Percentiles rank a stretch among this genome's conserved stretches.
Conservation (phyloP, 2,797 vertebrate genomes). For the Sebastes wilsoni region DNA sequence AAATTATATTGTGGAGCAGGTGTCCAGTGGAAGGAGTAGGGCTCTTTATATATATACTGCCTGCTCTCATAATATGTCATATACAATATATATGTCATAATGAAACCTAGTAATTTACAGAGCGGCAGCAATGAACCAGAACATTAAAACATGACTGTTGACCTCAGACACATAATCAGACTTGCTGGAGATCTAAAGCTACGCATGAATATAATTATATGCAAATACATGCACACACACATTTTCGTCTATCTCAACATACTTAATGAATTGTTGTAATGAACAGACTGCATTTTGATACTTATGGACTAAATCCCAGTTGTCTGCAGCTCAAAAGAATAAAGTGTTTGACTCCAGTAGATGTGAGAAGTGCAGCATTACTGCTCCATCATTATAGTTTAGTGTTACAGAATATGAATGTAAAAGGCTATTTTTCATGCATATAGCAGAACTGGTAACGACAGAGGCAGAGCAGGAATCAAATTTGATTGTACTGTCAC, state of each 20-base stretch:
- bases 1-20: slow-evolving; percentile 47
- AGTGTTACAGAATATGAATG: slow-evolving; percentile 30
- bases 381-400: slow-evolving; percentile 9
- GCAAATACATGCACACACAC: background rate
- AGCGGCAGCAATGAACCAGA: slow-evolving; percentile 3
- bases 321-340: slow-evolving; percentile 34
- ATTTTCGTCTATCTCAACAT: background rate
- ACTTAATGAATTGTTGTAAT: slow-evolving; percentile 6
- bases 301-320: background rate
- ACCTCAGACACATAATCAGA: background rate
- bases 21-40: slow-evolving; percentile 27
- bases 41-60: background rate
- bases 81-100: background rate
- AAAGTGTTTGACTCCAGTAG: background rate
- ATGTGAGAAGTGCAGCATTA: slow-evolving; percentile 3
- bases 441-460: background rate
- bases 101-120: background rate
- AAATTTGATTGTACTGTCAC: background rate
- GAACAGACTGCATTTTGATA: slow-evolving; percentile 25
- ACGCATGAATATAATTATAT: background rate
- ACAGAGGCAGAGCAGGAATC: background rate
- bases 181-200: background rate
- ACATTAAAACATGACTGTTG: background rate
- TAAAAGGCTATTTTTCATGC: background rate
- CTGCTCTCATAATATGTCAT: slow-evolving; percentile 6